These are phyloP conservation scores for Pangasianodon gigas DNA, from an alignment of 2,113 vertebrate genomes.

Conservation along the genomic window DNA sequence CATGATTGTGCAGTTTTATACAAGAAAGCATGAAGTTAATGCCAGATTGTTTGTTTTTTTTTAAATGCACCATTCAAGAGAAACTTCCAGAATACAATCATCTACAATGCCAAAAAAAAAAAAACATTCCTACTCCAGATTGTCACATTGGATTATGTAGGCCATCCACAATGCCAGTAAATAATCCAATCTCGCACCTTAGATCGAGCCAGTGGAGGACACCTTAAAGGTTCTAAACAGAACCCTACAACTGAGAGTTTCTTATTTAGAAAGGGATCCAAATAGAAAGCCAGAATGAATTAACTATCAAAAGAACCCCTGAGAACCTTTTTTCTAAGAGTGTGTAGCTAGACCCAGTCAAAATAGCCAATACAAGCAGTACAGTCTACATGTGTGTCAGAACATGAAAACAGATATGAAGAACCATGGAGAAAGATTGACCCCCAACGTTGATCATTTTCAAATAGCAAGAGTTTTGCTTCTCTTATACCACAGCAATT, in stretches of 20 bases:
- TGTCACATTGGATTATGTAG: neutral
- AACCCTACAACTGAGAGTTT: neutral
- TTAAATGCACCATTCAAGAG: no score
- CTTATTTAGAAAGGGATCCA: neutral
- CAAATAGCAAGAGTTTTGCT: neutral
- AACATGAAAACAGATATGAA: neutral
- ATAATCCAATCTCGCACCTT: neutral
- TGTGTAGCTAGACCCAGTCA: neutral
- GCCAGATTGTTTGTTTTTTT: neutral
- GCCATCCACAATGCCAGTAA: neutral
- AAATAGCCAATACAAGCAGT: neutral
- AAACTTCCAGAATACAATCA: neutral
- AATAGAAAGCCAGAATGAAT: neutral
- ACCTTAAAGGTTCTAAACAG: neutral
- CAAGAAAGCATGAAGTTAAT: neutral
- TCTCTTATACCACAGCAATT: neutral
- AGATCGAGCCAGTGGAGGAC: neutral
- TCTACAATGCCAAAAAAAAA: neutral
- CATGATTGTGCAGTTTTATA: neutral
- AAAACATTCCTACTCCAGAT: neutral
- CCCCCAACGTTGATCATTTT: neutral
- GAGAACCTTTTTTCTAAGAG: neutral
- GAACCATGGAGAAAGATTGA: neutral
- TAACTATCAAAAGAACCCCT: neutral
- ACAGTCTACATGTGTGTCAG: neutral